These are phyloP conservation scores for Myotis findleyi DNA, from an alignment of 2,797 vertebrate species.

Conservation along the genomic window DNA sequence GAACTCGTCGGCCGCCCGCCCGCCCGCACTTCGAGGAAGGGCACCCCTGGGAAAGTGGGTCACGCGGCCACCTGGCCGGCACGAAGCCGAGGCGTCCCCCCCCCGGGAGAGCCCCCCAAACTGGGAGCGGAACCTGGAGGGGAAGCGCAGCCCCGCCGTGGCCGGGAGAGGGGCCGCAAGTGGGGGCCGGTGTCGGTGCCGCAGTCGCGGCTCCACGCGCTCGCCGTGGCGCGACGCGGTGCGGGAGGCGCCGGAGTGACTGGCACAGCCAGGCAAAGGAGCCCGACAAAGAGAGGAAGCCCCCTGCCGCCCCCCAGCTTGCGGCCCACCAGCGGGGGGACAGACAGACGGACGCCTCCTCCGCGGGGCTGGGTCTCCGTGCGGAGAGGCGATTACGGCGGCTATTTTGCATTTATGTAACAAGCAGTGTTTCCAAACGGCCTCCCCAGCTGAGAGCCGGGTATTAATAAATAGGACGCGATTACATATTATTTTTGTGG, in stretches of 20 bases:
- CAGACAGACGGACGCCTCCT: slow-evolving; percentile 59
- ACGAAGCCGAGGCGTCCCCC: background rate
- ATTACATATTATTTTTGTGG: slow-evolving; percentile 70
- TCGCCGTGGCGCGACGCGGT: background rate
- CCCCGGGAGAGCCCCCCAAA: background rate
- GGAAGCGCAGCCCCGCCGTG: background rate
- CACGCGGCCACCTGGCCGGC: slow-evolving; percentile 65
- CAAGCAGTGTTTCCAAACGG: slow-evolving; percentile 79
- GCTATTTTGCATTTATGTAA: slow-evolving; percentile 80
- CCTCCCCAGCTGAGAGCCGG: slow-evolving; percentile 68
- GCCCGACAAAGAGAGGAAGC: background rate
- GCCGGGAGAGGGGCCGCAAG: slow-evolving; percentile 61
- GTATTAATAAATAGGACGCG: slow-evolving; percentile 76
- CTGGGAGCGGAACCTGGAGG: slow-evolving; percentile 12
- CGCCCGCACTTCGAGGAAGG: slow-evolving; percentile 56
- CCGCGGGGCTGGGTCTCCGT: slow-evolving; percentile 67
- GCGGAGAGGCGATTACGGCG: slow-evolving; percentile 53
- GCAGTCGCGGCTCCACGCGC: slow-evolving; percentile 58
- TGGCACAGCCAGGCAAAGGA: background rate
- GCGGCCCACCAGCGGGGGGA: slow-evolving; percentile 56
- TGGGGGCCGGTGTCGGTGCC: slow-evolving; percentile 62
- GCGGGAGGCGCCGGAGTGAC: background rate
- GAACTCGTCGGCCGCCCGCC: slow-evolving; percentile 79
- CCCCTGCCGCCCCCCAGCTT: background rate
- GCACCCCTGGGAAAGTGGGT: slow-evolving; percentile 82